A percentile compares a stretch with the other conserved stretches of the same genome.
Evolutionary conservation across 2,888 invertebrate genomes (phyloP).

Genomic region (Tetanocera ferruginea): DNA sequence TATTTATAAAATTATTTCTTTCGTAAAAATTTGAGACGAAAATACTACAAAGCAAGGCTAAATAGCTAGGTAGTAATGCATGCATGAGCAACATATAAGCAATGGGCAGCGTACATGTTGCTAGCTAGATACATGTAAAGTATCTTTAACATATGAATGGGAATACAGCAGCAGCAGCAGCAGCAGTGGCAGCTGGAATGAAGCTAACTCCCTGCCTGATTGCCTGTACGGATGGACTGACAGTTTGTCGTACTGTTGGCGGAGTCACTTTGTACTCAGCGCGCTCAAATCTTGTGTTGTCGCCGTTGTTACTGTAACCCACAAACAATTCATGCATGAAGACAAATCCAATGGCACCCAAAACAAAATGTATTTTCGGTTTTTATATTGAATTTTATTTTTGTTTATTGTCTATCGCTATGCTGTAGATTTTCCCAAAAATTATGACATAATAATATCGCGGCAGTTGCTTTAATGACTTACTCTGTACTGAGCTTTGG

Average conservation of each 20-base stretch:
- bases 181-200: background rate
- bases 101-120: no score
- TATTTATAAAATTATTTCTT: background rate
- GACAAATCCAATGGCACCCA: conserved; percentile 55
- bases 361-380: conserved; percentile 60
- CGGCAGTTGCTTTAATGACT: no score
- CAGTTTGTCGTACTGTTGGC: no score
- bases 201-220: background rate
- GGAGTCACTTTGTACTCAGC: no score
- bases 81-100: no score
- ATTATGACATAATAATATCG: conserved; percentile 61
- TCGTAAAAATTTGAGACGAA: background rate
- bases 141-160: background rate
- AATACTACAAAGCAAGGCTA: background rate
- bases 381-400: conserved; percentile 24
- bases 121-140: no score
- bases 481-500: no score
- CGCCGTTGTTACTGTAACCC: conserved; percentile 30
- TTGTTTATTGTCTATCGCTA: conserved; percentile 29
- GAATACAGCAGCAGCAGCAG: background rate
- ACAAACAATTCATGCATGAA: conserved; percentile 61
- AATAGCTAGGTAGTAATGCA: no score
- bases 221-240: no score
- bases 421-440: conserved; percentile 63
- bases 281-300: background rate